Percentiles rank a stretch among this genome's conserved stretches.
These are phyloP conservation scores for Paelopatides confundens DNA, from an alignment of 53 echinoderm and acorn worm species.

Conservation along the genomic window DNA sequence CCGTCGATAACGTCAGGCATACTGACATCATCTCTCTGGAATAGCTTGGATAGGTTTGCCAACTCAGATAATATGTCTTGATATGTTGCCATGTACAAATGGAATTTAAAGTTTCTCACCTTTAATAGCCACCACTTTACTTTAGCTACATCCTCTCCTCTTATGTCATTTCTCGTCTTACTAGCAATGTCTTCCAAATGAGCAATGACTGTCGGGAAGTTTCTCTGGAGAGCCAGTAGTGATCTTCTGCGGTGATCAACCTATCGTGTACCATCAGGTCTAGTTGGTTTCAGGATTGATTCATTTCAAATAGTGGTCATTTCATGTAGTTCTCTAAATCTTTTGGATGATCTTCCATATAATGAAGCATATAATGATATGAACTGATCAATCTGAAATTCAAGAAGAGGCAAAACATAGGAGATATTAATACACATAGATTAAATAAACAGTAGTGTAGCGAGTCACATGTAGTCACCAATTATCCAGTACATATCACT, in stretches of 20 bases:
- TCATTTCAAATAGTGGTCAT: no score
- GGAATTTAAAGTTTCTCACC: neutral
- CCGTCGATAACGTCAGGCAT: constrained; percentile 25
- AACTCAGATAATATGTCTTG: constrained; percentile 12
- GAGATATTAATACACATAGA: no score
- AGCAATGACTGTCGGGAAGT: neutral
- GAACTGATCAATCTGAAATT: no score
- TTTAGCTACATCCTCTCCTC: neutral
- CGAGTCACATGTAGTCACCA: no score
- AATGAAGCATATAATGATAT: no score
- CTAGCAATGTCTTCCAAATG: constrained; percentile 44
- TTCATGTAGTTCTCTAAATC: no score
- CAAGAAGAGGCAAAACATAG: no score
- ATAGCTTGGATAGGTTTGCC: neutral
- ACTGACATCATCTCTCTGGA: constrained; percentile 21
- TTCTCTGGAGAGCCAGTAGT: neutral
- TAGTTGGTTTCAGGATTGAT: constrained; percentile 26
- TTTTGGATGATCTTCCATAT: no score
- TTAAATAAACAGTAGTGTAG: no score
- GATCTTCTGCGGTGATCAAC: constrained; percentile 48
- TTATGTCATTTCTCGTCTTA: neutral
- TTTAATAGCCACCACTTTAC: constrained; percentile 2
- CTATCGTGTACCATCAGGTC: constrained; percentile 56
- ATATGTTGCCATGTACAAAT: neutral
- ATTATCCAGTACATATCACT: no score